Evolutionary conservation across 1,140 invertebrate genomes (phyloP).

Genomic region (Zaprionus taronus): DNA sequence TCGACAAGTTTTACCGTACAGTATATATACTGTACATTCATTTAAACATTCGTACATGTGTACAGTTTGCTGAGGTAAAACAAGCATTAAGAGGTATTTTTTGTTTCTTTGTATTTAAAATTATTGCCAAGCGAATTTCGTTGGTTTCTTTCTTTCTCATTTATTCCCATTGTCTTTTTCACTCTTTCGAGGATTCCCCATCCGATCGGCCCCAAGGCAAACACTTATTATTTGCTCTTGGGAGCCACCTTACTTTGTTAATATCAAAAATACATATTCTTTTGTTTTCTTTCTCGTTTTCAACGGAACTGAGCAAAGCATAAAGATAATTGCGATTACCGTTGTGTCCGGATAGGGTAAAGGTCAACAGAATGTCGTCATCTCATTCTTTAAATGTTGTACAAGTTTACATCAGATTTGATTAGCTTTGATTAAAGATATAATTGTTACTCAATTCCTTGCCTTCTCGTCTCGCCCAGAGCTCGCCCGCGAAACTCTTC

Average conservation of each 20-base stretch:
- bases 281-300: not conserved
- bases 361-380: not conserved
- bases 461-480: slow-evolving; percentile 2
- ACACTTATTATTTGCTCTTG: slow-evolving; percentile 6
- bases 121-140: slow-evolving; percentile 16
- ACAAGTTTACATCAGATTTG: not conserved
- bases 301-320: slow-evolving; percentile 13
- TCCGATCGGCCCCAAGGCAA: not conserved
- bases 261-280: slow-evolving; percentile 33
- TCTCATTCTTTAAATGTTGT: not conserved
- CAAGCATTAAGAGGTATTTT: slow-evolving; percentile 16
- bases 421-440: not conserved
- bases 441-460: not conserved
- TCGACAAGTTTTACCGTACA: too few species aligned
- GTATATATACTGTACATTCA: too few species aligned
- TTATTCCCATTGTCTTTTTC: slow-evolving; percentile 28
- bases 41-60: not conserved
- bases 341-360: not conserved
- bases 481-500: slow-evolving; percentile 32
- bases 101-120: slow-evolving; percentile 10
- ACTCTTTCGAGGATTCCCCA: slow-evolving; percentile 3
- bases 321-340: not conserved
- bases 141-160: slow-evolving; percentile 15
- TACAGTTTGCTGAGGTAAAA: slow-evolving; percentile 4
- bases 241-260: not conserved